Evolutionary conservation across 2,113 vertebrate species (phyloP).

Genomic region (Etheostoma cragini): DNA sequence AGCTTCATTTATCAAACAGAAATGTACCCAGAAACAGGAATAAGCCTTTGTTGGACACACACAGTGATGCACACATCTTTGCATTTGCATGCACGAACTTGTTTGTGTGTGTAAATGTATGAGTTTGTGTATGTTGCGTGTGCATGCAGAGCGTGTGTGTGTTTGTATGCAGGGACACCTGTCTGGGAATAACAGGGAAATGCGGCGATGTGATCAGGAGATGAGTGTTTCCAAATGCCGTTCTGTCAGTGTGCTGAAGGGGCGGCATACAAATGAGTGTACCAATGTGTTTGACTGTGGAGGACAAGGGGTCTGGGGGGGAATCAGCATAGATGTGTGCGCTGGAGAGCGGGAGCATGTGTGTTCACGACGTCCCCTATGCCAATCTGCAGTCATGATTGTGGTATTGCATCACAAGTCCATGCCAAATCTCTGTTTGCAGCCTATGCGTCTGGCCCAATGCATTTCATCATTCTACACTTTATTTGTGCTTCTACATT

Average conservation of each 20-base stretch:
- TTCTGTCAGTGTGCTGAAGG: slow-evolving; percentile 62
- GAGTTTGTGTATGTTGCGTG: slow-evolving; percentile 10
- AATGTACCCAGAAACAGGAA: neutral
- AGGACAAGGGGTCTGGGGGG: slow-evolving; percentile 70
- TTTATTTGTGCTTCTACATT: neutral
- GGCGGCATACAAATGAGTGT: slow-evolving; percentile 61
- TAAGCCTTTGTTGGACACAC: neutral
- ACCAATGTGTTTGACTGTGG: slow-evolving; percentile 60
- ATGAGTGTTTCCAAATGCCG: slow-evolving; percentile 71
- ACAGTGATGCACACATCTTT: neutral
- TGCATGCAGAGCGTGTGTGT: slow-evolving; percentile 15
- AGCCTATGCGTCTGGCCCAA: slow-evolving; percentile 10
- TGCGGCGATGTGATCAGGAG: slow-evolving; percentile 68
- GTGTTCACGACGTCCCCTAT: slow-evolving; percentile 6
- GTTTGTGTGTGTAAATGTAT: neutral
- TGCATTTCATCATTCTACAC: neutral
- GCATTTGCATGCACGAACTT: neutral
- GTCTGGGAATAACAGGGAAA: slow-evolving; percentile 66
- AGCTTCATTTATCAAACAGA: neutral
- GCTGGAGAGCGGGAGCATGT: neutral
- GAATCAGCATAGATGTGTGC: slow-evolving; percentile 64
- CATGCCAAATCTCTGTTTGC: slow-evolving; percentile 47
- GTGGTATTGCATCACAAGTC: slow-evolving; percentile 53
- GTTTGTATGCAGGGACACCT: slow-evolving; percentile 57
- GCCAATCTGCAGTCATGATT: slow-evolving; percentile 58